A percentile compares a stretch with the other conserved stretches of the same genome.
Conservation (phyloP, 2,113 vertebrate species). For the Thomomys bottae region DNA sequence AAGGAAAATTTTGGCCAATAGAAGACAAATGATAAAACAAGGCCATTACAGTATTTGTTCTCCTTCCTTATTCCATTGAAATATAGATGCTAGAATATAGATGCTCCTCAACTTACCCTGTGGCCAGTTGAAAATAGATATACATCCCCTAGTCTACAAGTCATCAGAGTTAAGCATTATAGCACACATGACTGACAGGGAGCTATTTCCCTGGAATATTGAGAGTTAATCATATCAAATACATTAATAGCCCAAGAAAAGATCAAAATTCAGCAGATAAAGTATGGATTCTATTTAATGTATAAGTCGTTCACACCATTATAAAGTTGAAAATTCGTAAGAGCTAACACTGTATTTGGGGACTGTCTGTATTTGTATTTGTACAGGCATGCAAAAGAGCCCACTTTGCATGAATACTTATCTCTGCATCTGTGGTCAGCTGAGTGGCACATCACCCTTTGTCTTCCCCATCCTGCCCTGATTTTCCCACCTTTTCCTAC, state of each 20-base stretch:
- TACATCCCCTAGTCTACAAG: background rate
- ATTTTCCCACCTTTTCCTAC: background rate
- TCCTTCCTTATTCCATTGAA: background rate
- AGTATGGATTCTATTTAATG: background rate
- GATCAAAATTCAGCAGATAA: background rate
- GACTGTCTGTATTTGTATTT: background rate
- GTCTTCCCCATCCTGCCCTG: background rate
- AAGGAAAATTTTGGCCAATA: background rate
- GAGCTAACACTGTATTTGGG: background rate
- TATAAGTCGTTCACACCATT: background rate
- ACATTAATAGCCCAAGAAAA: background rate
- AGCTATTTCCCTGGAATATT: background rate
- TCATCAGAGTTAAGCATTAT: background rate
- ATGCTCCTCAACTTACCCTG: background rate
- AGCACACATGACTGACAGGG: no score
- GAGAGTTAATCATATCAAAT: background rate
- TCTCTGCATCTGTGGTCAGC: background rate
- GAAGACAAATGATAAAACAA: background rate
- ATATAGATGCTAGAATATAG: background rate
- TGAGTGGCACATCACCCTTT: background rate
- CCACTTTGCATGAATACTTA: background rate
- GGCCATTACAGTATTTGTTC: background rate
- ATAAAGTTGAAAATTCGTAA: background rate
- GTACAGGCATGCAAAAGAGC: background rate
- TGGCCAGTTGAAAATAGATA: background rate